Percentiles rank a stretch among this genome's conserved stretches.
Conservation (phyloP, 1,140 invertebrate genomes). For the Oedothorax gibbosus region DNA sequence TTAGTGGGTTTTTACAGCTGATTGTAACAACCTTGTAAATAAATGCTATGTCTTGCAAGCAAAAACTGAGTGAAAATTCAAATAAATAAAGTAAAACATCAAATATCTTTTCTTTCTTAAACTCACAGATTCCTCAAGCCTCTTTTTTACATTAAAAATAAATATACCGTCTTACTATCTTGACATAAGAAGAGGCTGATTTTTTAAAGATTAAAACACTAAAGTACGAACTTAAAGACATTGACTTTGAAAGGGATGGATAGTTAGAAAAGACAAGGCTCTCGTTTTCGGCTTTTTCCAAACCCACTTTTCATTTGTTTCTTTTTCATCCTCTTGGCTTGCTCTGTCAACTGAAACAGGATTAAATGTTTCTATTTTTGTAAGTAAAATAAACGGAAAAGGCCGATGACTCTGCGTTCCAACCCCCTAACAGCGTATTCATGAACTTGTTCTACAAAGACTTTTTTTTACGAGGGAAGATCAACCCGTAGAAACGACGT, state of each 20-base stretch:
- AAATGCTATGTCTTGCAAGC: too few species aligned
- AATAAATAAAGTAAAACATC: too few species aligned
- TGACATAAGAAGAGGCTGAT: too few species aligned
- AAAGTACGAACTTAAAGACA: slow-evolving; percentile 2
- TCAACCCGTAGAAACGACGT: too few species aligned
- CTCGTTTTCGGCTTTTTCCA: slow-evolving; percentile 21
- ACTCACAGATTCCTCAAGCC: too few species aligned
- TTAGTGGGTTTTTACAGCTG: too few species aligned
- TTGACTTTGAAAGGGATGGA: slow-evolving; percentile 35
- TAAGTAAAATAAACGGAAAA: slow-evolving; percentile 53
- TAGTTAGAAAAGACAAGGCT: slow-evolving; percentile 40
- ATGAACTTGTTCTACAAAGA: slow-evolving; percentile 42
- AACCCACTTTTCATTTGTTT: slow-evolving; percentile 41
- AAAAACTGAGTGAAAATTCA: too few species aligned
- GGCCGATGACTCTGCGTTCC: slow-evolving; percentile 28
- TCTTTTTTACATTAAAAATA: too few species aligned
- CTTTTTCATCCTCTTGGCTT: slow-evolving; percentile 41
- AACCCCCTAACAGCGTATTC: slow-evolving; percentile 23
- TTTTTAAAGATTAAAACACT: neutral
- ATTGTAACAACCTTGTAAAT: too few species aligned
- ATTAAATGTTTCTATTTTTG: slow-evolving; percentile 58
- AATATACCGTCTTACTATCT: too few species aligned
- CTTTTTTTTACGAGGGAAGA: neutral
- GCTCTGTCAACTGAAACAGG: slow-evolving; percentile 53
- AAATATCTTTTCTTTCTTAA: too few species aligned